These are phyloP conservation scores for Chlorocebus sabaeus DNA, from an alignment of 2,113 vertebrate species.

Conservation along the genomic window DNA sequence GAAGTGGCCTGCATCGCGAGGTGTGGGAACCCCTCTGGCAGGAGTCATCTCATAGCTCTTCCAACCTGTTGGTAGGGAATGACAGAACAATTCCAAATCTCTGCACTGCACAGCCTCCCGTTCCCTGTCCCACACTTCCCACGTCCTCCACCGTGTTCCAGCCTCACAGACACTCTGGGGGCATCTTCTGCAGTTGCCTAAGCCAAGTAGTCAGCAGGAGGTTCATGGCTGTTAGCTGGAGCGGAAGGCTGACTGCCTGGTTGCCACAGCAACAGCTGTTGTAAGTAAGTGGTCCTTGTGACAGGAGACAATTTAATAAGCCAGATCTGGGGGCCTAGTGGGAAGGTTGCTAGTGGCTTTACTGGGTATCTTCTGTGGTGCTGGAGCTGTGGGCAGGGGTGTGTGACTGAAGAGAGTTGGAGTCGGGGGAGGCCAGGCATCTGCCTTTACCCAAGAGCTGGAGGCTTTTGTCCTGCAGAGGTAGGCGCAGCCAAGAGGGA, in stretches of 20 bases:
- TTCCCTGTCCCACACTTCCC: neutral
- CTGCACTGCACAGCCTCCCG: neutral
- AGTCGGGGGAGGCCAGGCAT: neutral
- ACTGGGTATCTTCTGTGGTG: neutral
- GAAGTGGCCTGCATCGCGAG: neutral
- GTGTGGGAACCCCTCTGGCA: neutral
- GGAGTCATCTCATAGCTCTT: neutral
- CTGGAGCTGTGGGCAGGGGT: neutral
- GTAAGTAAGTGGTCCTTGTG: slow-evolving; percentile 58
- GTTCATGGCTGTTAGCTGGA: slow-evolving; percentile 2
- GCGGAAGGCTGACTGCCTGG: slow-evolving; percentile 48
- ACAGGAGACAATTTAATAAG: slow-evolving; percentile 47
- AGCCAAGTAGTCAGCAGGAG: slow-evolving; percentile 43
- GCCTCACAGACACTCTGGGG: neutral
- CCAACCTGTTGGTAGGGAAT: neutral
- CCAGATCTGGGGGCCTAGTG: neutral
- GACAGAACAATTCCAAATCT: neutral
- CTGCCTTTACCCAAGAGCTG: neutral
- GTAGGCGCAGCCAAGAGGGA: neutral
- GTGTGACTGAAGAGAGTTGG: neutral
- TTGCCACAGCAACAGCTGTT: slow-evolving; percentile 61
- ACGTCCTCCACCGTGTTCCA: neutral
- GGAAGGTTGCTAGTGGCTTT: neutral
- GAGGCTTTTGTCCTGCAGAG: neutral
- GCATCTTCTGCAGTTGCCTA: neutral